phyloP scores from a whole-genome alignment of 2,797 vertebrate genomes.

The Chaetophractus vellerosus region DNA sequence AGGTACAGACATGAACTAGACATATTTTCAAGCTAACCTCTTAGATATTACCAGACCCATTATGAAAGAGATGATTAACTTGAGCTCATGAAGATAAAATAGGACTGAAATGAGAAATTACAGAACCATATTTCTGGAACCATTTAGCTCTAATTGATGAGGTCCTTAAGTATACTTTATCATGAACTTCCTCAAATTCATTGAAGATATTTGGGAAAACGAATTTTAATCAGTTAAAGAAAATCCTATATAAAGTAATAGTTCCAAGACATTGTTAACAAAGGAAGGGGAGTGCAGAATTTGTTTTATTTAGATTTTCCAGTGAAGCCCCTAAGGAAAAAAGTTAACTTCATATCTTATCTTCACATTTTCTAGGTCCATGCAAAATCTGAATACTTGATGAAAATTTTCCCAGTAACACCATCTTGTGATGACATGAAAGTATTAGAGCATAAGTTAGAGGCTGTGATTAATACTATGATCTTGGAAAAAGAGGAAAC shows the following conservation, averaged over 20 bases:
- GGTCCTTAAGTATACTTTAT: neutral
- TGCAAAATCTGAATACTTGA: slow-evolving; percentile 27
- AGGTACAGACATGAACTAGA: neutral
- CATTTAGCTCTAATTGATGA: neutral
- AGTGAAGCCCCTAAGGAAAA: neutral
- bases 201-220: neutral
- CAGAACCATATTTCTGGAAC: neutral
- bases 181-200: neutral
- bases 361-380: slow-evolving; percentile 18
- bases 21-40: neutral
- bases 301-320: neutral
- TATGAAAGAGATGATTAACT: neutral
- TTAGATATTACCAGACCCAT: neutral
- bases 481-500: neutral
- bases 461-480: neutral
- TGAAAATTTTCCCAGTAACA: slow-evolving; percentile 4
- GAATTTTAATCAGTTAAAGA: slow-evolving; percentile 56
- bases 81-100: neutral
- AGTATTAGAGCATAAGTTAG: neutral
- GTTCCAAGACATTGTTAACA: neutral
- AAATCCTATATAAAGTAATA: neutral
- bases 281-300: neutral
- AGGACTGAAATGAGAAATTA: neutral
- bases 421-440: neutral
- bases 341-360: neutral